Evolutionary conservation across 2,888 invertebrate species (phyloP), one percentile per base, ranked within the genome.

Genomic region (Tachina fera): DNA sequence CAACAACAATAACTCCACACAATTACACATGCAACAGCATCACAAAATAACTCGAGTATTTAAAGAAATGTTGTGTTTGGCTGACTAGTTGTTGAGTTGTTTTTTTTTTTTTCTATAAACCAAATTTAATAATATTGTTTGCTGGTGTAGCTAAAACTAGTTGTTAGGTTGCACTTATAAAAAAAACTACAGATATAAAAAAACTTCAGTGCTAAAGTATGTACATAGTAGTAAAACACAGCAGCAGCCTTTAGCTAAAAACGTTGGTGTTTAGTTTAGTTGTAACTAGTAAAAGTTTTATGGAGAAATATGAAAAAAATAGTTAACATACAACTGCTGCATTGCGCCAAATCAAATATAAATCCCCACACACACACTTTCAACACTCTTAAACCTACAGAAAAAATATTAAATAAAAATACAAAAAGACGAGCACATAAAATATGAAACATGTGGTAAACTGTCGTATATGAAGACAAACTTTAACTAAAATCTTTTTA

Each of bases 371-470:
- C 47, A 51, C 31, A 31, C 4, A 51, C n/a, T 1, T 14, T n/a
- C 22, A n/a, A 71, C 31, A 58, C 45, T 49, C 45, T 47, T n/a
- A 68, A 39, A 61, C 13, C 61, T 4, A 43, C 16, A 45, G 49
- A 67, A 72, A 49, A 58, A 47, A 31, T 31, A 31, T 31, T 5
- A 31, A 6, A 31, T 31, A 6, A 39, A 11, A 53, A 14, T 45
- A 41, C 41, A 45, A 61, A 61, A 10, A 22, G 22, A 67, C 71
- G 76, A 77, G 67, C 71, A 83, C 75, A 83, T 86, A 82, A 86
- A 76, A 83, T 83, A 83, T 76, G 76, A 82, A 86, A 83, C 86
- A 83, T 86, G 83, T 86, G 83, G 83, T 76, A 79, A 83, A 83
- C 75, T 83, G 79, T 83, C 67, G 53, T 79, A 60, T 58, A 47